A percentile compares a stretch with the other conserved stretches of the same genome.
Evolutionary conservation across 2,888 invertebrate species (phyloP).

Genomic region (Tetropium fuscum): DNA sequence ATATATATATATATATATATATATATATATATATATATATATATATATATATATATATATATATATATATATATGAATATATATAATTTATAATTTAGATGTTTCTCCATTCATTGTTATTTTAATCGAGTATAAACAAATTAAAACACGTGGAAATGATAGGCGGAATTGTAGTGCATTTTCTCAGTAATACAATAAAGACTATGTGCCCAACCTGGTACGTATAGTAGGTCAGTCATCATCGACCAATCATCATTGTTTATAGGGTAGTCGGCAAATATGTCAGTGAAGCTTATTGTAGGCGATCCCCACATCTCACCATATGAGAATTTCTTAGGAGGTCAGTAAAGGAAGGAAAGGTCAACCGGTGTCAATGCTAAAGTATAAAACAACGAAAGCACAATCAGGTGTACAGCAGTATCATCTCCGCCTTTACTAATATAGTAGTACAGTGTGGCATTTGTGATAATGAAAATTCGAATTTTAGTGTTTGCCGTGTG

Average conservation of each 20-base stretch:
- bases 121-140: neutral
- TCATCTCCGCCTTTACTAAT: conserved; percentile 50
- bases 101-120: too few species aligned
- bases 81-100: too few species aligned
- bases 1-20: conserved; percentile 1
- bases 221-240: conserved; percentile 61
- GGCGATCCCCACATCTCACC: conserved; percentile 45
- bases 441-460: conserved; percentile 49
- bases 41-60: conserved; percentile 1
- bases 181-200: conserved; percentile 44
- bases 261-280: conserved; percentile 64
- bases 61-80: neutral
- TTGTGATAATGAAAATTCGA: conserved; percentile 56
- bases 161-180: neutral
- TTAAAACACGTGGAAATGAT: conserved; percentile 30
- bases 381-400: conserved; percentile 61
- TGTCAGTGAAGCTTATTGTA: conserved; percentile 57
- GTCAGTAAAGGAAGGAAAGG: conserved; percentile 62
- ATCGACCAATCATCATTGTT: conserved; percentile 58
- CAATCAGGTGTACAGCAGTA: conserved; percentile 59
- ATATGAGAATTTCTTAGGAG: conserved; percentile 56
- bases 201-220: conserved; percentile 44
- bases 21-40: neutral
- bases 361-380: conserved; percentile 57
- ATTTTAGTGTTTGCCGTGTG: conserved; percentile 60